A percentile compares a stretch with the other conserved stretches of the same genome.
Conservation (phyloP, 2,113 vertebrate genomes). For the Theristicus caerulescens region DNA sequence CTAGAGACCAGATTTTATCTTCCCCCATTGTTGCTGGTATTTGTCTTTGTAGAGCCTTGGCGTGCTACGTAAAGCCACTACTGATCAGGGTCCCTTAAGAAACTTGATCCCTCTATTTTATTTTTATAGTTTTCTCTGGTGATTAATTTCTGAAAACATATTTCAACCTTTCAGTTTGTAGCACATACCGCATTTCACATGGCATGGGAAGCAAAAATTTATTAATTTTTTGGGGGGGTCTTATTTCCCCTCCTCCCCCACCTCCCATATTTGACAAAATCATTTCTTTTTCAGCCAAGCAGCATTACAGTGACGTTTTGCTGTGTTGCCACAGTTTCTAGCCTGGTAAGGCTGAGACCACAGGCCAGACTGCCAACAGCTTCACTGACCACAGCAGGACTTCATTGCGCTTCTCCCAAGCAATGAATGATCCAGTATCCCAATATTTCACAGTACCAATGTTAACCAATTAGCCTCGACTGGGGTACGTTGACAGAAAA, state of each 20-base stretch:
- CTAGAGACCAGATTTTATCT: not conserved
- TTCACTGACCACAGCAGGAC: not conserved
- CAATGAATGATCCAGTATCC: not conserved
- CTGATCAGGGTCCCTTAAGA: not conserved
- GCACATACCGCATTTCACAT: not conserved
- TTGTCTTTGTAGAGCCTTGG: not conserved
- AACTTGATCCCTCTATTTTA: not conserved
- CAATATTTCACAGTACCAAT: not conserved
- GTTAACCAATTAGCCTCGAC: not conserved
- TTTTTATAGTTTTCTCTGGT: not conserved
- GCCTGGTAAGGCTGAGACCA: not conserved
- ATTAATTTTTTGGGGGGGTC: not conserved
- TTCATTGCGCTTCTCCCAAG: not conserved
- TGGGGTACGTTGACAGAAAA: not conserved
- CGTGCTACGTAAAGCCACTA: not conserved
- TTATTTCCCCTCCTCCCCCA: not conserved
- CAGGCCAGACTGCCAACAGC: not conserved
- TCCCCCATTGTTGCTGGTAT: not conserved
- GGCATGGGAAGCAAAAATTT: not conserved
- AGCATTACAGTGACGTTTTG: not conserved
- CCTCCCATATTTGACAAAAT: not conserved
- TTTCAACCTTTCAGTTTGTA: constrained; percentile 18
- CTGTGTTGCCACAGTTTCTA: not conserved
- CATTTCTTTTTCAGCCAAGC: not conserved
- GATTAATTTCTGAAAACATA: constrained; percentile 28